phyloP scores from a whole-genome alignment of 2,888 invertebrate genomes.

The Nomada goodeniana region DNA sequence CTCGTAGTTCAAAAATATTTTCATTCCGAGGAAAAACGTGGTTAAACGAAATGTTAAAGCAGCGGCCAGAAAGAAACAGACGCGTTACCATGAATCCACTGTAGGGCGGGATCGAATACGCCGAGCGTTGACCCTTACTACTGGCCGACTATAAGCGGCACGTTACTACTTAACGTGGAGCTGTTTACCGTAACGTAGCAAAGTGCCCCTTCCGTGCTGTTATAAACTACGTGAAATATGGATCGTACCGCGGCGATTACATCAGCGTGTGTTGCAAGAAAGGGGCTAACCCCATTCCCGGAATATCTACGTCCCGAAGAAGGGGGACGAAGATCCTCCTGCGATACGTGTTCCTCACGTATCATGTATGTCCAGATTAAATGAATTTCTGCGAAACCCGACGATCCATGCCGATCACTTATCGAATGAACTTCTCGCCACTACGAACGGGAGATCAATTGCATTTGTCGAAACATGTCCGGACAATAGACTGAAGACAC shows the following conservation, averaged over 20 bases:
- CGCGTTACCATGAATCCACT: conserved; percentile 28
- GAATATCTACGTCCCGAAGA: conserved; percentile 58
- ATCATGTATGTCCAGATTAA: conserved; percentile 16
- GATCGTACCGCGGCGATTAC: conserved; percentile 73
- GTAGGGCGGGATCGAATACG: conserved; percentile 46
- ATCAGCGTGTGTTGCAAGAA: conserved; percentile 73
- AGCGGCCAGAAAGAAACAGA: neutral
- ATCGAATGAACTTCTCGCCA: neutral
- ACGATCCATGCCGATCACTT: conserved; percentile 27
- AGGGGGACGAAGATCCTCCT: conserved; percentile 48
- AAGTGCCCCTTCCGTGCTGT: conserved; percentile 68
- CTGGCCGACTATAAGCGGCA: conserved; percentile 64
- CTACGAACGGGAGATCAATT: neutral
- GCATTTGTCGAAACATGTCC: no score
- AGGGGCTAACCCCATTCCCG: conserved; percentile 67
- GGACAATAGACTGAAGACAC: no score
- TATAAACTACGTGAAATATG: conserved; percentile 80
- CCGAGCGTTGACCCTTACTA: conserved; percentile 69
- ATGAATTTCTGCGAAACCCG: conserved; percentile 31
- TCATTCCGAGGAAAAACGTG: no score
- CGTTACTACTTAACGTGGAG: conserved; percentile 75
- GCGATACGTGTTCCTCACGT: conserved; percentile 34
- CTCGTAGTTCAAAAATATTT: neutral
- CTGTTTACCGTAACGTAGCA: conserved; percentile 76
- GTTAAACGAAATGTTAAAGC: no score